phyloP scores from a whole-genome alignment of 1,140 invertebrate species.

The Brachionus koreanus region DNA sequence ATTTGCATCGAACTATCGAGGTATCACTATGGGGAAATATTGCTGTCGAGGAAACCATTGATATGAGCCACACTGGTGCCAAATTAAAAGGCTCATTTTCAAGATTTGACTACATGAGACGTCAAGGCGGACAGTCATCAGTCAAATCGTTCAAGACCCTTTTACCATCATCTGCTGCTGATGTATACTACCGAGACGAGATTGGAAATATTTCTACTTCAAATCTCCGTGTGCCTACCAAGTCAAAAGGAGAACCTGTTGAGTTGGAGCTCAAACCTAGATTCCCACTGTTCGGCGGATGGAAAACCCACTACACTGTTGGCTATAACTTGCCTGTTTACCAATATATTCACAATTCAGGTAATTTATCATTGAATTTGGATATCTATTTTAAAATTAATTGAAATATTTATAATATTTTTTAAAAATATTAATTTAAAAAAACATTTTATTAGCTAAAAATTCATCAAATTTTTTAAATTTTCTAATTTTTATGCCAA shows the following conservation, averaged over 20 bases:
- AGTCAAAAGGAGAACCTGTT: conserved; percentile 72
- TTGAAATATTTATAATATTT: neutral
- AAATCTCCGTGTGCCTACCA: conserved; percentile 70
- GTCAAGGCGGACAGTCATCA: conserved; percentile 75
- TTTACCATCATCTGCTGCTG: conserved; percentile 79
- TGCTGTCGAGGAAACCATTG: conserved; percentile 88
- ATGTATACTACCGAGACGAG: conserved; percentile 91
- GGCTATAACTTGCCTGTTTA: conserved; percentile 97
- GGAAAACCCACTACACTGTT: conserved; percentile 92
- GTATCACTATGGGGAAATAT: conserved; percentile 99
- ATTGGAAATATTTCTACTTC: conserved; percentile 99
- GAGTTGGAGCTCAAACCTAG: conserved; percentile 88
- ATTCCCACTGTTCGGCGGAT: conserved; percentile 96
- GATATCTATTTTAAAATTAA: neutral
- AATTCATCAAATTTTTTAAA: too few species aligned
- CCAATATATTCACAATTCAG: conserved; percentile 82
- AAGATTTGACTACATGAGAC: conserved; percentile 86
- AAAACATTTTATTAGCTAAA: neutral
- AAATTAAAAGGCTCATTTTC: conserved; percentile 90
- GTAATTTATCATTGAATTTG: conserved; percentile 56
- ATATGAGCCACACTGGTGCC: conserved; percentile 85
- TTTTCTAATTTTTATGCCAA: too few species aligned
- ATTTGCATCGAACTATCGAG: conserved; percentile 80
- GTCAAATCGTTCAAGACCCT: conserved; percentile 81
- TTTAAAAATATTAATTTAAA: neutral